These are phyloP conservation scores for Magallana ariakensis DNA, from an alignment of 1,140 invertebrate species.

Conservation along the genomic window DNA sequence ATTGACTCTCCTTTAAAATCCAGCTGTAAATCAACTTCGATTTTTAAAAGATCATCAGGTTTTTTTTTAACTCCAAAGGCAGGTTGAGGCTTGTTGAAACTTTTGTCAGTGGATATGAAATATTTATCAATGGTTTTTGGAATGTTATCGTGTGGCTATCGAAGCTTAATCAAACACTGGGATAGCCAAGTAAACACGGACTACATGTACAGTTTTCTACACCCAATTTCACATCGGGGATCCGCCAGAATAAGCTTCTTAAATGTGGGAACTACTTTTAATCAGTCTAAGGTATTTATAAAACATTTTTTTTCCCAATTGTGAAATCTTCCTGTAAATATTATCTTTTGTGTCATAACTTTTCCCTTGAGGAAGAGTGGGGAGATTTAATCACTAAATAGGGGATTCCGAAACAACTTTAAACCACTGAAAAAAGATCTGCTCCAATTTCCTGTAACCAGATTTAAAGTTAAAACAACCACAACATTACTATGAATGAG, in stretches of 20 bases:
- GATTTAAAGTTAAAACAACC: neutral
- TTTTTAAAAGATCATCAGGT: neutral
- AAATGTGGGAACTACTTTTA: neutral
- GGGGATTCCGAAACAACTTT: too few relatives aligned
- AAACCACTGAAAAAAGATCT: too few relatives aligned
- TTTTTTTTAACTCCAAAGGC: neutral
- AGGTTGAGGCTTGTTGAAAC: constrained; percentile 9
- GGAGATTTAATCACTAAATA: neutral
- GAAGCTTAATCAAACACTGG: neutral
- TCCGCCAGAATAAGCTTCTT: neutral
- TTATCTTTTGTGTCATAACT: neutral
- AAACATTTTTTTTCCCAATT: neutral
- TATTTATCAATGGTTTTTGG: constrained; percentile 34
- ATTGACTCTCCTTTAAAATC: neutral
- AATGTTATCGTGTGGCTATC: constrained; percentile 30
- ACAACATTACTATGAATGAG: neutral
- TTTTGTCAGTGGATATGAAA: neutral
- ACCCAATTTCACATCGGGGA: too few relatives aligned
- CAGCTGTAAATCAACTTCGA: neutral
- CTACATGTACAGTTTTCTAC: neutral
- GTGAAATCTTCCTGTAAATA: constrained; percentile 3
- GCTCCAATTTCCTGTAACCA: too few relatives aligned
- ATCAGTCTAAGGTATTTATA: constrained; percentile 4
- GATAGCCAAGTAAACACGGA: neutral
- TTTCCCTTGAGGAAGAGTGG: neutral